Evolutionary conservation across 2,888 invertebrate genomes (phyloP), one percentile per base, ranked within the genome.

Genomic region (Crossocerus cetratus): DNA sequence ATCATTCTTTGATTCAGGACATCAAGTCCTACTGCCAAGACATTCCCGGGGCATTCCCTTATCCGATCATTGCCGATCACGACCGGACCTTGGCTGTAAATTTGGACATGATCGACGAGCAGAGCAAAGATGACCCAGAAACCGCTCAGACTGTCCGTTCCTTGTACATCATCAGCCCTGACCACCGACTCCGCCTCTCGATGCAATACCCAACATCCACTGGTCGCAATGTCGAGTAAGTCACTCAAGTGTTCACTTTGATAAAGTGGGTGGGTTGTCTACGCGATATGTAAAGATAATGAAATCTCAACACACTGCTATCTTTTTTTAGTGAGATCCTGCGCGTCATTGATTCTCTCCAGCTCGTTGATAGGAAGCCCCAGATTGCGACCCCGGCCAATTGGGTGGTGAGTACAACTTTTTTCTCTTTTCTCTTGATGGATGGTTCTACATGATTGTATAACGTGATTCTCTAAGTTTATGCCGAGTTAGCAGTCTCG

Each of bases 121-220:
- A 92, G 42, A 93, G 95, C 86, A 93, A 92, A 81, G 92, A 94
- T 83, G 92, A 93, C 78, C 92, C 92, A 22, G 94, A 94, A 60
- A 90, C 93, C 61, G 95, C 94, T 5, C 91, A 94, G 82, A 96
- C 96, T 8, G 94, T 95, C 64, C 92, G 96, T 18, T 93, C 96
- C 77, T 92, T 97, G 20, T 97, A 96, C 89, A 92, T 97, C 76
- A 94, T 97, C 83, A 95, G 95, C 72, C 96, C 96, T 3, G 94
- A 95, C 85, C 95, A 95, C 87, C 94, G 93, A 83, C 91, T 97
- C 65, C 94, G 96, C 82, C 91, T 97, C 44, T 94, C 95, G 62
- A 95, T 97, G 93, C 93, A 94, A 70, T 97, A 97, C 89, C 97
- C 97, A 22, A 94, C 94, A 67, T 96, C 96, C 2, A 96, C 96